phyloP scores from a whole-genome alignment of 2,113 vertebrate species.

The Trichomycterus rosablanca region DNA sequence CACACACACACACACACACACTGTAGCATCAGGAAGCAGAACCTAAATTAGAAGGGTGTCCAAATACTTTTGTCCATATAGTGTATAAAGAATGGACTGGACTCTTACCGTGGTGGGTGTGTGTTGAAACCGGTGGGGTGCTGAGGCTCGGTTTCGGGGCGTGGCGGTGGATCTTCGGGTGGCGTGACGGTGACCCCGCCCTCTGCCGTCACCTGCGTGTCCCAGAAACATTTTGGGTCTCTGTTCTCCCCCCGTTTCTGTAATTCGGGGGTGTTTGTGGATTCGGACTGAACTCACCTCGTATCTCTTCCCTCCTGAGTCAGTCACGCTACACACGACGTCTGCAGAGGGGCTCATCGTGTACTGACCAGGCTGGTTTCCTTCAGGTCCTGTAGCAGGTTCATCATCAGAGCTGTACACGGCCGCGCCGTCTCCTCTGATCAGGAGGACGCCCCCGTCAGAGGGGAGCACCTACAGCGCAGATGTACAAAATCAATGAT shows the following conservation, averaged over 20 bases:
- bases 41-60: background rate
- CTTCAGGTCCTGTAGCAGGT: conserved; percentile 37
- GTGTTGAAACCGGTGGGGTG: too few relatives aligned
- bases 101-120: conserved; percentile 75
- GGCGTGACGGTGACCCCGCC: conserved; percentile 65
- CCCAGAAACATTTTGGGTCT: conserved; percentile 1
- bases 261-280: background rate
- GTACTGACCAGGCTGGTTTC: conserved; percentile 68
- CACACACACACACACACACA: conserved; percentile 20
- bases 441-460: conserved; percentile 70
- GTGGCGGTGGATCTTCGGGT: conserved; percentile 36
- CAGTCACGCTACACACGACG: conserved; percentile 75
- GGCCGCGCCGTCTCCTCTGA: conserved; percentile 72
- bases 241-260: background rate
- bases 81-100: background rate
- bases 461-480: conserved; percentile 58
- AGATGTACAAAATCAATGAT: background rate
- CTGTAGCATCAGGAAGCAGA: too few relatives aligned
- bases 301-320: conserved; percentile 78
- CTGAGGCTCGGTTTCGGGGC: conserved; percentile 25
- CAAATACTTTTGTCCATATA: background rate
- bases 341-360: conserved; percentile 75
- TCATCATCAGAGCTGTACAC: conserved; percentile 68
- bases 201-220: conserved; percentile 79
- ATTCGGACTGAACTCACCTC: conserved; percentile 64